Evolutionary conservation across 2,888 invertebrate species (phyloP).

Genomic region (Plusia festucae): DNA sequence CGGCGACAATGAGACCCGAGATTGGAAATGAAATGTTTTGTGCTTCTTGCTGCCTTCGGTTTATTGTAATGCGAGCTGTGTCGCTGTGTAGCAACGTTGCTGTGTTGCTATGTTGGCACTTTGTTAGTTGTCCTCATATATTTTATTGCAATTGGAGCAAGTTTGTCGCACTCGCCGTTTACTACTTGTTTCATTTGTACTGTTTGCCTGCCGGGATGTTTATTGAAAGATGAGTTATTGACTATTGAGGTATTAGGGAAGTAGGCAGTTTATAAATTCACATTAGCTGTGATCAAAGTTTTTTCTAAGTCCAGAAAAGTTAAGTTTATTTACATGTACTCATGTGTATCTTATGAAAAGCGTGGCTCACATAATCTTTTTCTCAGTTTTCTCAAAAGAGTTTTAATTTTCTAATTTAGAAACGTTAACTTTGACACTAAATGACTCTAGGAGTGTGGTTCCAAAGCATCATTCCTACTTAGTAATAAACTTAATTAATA

Average conservation of each 20-base stretch:
- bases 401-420: too few relatives aligned
- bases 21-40: constrained; percentile 55
- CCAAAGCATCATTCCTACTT: too few relatives aligned
- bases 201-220: neutral
- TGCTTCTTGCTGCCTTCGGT: constrained; percentile 39
- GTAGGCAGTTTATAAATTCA: too few relatives aligned
- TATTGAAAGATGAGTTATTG: neutral
- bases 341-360: too few relatives aligned
- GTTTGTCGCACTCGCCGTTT: neutral
- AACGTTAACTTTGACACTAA: too few relatives aligned
- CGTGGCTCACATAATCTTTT: too few relatives aligned
- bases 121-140: constrained; percentile 24
- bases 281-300: too few relatives aligned
- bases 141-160: constrained; percentile 17
- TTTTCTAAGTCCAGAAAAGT: too few relatives aligned
- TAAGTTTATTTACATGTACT: too few relatives aligned
- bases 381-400: too few relatives aligned
- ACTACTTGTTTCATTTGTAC: neutral
- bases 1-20: constrained; percentile 43
- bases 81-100: neutral
- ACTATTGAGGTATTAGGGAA: neutral
- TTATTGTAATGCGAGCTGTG: constrained; percentile 19
- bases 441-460: too few relatives aligned
- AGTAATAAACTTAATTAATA: too few relatives aligned
- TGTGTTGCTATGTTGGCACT: constrained; percentile 13